Conservation (phyloP, 1,140 invertebrate species). For the Aphelenchoides avenae region DNA sequence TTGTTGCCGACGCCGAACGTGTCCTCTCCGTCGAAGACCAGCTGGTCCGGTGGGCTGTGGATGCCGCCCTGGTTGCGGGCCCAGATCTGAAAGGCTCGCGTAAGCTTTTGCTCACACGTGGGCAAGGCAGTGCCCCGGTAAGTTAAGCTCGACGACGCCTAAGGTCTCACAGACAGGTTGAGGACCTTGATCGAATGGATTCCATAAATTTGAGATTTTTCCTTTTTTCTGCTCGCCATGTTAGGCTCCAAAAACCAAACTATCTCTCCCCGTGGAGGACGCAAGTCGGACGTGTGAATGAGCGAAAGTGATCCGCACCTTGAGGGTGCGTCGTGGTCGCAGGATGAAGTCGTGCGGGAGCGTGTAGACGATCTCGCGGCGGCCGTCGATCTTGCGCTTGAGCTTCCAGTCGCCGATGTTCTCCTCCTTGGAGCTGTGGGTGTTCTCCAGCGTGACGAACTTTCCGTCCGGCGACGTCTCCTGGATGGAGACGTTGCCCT, state of each 20-base stretch:
- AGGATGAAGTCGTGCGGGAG: conserved; percentile 51
- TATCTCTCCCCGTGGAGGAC: not conserved
- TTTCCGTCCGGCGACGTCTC: conserved; percentile 60
- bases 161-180: no score
- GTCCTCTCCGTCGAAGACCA: conserved; percentile 58
- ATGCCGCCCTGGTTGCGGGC: conserved; percentile 55
- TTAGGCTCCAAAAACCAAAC: not conserved
- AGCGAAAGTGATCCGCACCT: conserved; percentile 37
- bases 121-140: no score
- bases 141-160: no score
- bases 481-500: conserved; percentile 60
- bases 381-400: conserved; percentile 55
- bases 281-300: not conserved
- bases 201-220: conserved; percentile 18
- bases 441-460: conserved; percentile 55
- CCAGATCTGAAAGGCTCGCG: conserved; percentile 37
- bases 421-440: conserved; percentile 57
- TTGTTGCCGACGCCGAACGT: conserved; percentile 56
- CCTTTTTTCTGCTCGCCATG: not conserved
- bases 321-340: conserved; percentile 47
- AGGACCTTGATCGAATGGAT: no score
- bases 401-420: conserved; percentile 56
- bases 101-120: not conserved
- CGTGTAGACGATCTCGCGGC: conserved; percentile 56
- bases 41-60: conserved; percentile 52